These are phyloP conservation scores for Eilema sororculum DNA, from an alignment of 2,888 invertebrate genomes.

Conservation along the genomic window DNA sequence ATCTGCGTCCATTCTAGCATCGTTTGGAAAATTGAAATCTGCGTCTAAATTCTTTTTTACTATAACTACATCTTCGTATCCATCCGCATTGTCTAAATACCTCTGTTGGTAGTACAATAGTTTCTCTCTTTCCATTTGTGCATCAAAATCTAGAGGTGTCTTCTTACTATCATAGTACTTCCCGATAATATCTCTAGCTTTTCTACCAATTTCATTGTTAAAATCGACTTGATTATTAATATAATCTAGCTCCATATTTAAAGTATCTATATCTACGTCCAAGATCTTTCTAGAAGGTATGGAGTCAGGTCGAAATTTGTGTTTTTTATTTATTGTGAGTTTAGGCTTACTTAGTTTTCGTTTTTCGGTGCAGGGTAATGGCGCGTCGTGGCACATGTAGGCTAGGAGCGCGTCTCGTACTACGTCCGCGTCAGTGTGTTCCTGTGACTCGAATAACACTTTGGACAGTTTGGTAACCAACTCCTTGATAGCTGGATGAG, in stretches of 20 bases:
- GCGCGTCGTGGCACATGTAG: slow-evolving; percentile 94
- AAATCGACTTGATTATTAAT: slow-evolving; percentile 80
- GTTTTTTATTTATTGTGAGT: slow-evolving; percentile 55
- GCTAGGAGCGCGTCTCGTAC: slow-evolving; percentile 94
- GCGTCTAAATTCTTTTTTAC: slow-evolving; percentile 84
- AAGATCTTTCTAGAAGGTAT: slow-evolving; percentile 65
- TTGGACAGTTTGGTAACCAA: slow-evolving; percentile 89
- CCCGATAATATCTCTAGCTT: slow-evolving; percentile 79
- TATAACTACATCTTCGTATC: slow-evolving; percentile 81
- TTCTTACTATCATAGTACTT: slow-evolving; percentile 77
- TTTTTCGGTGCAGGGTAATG: slow-evolving; percentile 91
- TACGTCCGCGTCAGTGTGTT: slow-evolving; percentile 90
- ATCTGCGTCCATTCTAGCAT: slow-evolving; percentile 77
- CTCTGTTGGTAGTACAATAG: slow-evolving; percentile 81
- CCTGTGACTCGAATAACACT: slow-evolving; percentile 89
- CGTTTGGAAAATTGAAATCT: slow-evolving; percentile 84
- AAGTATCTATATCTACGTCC: slow-evolving; percentile 75
- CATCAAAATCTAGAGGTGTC: slow-evolving; percentile 79
- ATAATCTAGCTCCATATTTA: slow-evolving; percentile 81
- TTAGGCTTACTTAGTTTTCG: slow-evolving; percentile 56
- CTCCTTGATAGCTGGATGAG: slow-evolving; percentile 91
- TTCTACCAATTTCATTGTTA: slow-evolving; percentile 78
- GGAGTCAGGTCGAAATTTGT: slow-evolving; percentile 54
- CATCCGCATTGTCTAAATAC: slow-evolving; percentile 79
- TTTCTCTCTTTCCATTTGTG: slow-evolving; percentile 85